These are phyloP conservation scores for Panzeria rudis DNA, from an alignment of 2,888 invertebrate genomes.

Conservation along the genomic window DNA sequence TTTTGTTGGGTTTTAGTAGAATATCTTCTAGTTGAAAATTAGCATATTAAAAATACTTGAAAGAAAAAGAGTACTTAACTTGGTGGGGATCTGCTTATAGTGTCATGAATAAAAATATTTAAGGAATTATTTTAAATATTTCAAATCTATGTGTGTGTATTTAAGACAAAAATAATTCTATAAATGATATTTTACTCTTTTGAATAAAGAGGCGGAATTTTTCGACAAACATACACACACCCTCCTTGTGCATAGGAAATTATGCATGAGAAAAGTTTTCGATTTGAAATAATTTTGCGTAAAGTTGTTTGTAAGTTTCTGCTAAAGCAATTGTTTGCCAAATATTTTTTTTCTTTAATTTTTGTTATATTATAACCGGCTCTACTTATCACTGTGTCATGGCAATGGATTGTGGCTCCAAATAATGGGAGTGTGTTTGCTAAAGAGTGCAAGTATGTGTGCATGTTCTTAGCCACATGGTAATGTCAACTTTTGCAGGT, in stretches of 20 bases:
- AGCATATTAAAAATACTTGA: conserved; percentile 66
- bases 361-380: conserved; percentile 23
- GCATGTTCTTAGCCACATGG: conserved; percentile 57
- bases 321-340: conserved; percentile 44
- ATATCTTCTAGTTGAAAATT: conserved; percentile 60
- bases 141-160: not conserved
- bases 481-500: conserved; percentile 78
- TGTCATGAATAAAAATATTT: conserved; percentile 51
- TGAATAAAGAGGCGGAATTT: conserved; percentile 67
- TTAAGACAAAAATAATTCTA: conserved; percentile 12
- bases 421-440: conserved; percentile 56
- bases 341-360: not conserved
- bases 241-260: not conserved
- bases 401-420: conserved; percentile 39
- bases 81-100: conserved; percentile 50
- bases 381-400: conserved; percentile 45
- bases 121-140: conserved; percentile 39
- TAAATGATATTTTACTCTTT: conserved; percentile 60
- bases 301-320: conserved; percentile 19
- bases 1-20: conserved; percentile 1
- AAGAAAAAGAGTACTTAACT: conserved; percentile 55
- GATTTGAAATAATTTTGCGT: conserved; percentile 22
- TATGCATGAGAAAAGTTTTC: conserved; percentile 62
- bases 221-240: not conserved
- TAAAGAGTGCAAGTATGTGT: conserved; percentile 47